Percentiles rank a stretch among this genome's conserved stretches.
These are phyloP conservation scores for Thymallus thymallus DNA, from an alignment of 2,113 vertebrate species.

Conservation along the genomic window DNA sequence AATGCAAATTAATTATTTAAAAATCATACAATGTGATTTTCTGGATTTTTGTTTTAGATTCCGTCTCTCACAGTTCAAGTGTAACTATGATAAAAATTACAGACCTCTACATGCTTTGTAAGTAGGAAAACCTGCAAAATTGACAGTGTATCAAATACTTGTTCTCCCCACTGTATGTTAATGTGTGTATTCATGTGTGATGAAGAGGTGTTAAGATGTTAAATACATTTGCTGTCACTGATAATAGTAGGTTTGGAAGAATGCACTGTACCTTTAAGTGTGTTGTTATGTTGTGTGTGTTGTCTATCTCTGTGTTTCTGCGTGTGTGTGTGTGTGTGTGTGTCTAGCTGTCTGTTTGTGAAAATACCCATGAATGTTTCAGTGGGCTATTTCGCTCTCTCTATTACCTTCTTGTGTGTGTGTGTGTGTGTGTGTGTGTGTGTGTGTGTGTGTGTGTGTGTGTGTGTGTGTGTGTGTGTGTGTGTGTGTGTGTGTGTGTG, in stretches of 20 bases:
- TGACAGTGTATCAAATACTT: too few species aligned
- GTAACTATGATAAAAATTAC: too few species aligned
- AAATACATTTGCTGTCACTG: background rate
- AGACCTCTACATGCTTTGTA: too few species aligned
- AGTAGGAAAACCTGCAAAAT: too few species aligned
- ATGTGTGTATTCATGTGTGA: too few species aligned
- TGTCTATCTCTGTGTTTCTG: background rate
- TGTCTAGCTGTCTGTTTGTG: background rate
- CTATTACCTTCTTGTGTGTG: background rate
- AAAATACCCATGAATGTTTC: background rate
- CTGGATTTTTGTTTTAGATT: too few species aligned
- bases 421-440: background rate
- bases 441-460: background rate
- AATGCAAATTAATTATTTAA: too few species aligned
- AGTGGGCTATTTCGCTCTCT: background rate
- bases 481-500: constrained; percentile 10
- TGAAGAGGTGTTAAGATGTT: too few species aligned
- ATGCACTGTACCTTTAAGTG: constrained; percentile 1
- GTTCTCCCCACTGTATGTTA: too few species aligned
- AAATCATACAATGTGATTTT: too few species aligned
- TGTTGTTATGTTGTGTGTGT: background rate
- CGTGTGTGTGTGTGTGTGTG: constrained; percentile 3
- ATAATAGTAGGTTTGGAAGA: background rate
- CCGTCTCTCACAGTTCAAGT: too few species aligned
- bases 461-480: constrained; percentile 10